A percentile compares a stretch with the other conserved stretches of the same genome.
Evolutionary conservation across 1,140 invertebrate genomes (phyloP).

Genomic region (Steinernema feltiae): DNA sequence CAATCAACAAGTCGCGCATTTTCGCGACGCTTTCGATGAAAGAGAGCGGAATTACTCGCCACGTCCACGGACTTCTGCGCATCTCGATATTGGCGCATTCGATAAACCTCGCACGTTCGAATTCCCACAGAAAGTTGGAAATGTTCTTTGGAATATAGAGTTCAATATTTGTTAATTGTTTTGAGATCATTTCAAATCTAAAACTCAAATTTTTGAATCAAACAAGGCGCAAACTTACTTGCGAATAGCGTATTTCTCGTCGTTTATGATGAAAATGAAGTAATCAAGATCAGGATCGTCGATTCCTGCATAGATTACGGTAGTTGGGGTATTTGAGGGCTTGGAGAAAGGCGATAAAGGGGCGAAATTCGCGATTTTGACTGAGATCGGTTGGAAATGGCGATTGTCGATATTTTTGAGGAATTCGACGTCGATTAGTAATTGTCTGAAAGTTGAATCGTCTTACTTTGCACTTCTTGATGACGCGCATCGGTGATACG

Average conservation of each 20-base stretch:
- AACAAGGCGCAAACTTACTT: not conserved
- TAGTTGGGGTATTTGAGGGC: no score
- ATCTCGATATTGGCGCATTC: slow-evolving; percentile 6
- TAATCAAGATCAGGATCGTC: not conserved
- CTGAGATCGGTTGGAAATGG: no score
- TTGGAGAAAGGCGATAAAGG: no score
- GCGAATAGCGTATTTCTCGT: not conserved
- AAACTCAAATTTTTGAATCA: not conserved
- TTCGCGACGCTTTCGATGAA: not conserved
- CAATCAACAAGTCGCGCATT: slow-evolving; percentile 8
- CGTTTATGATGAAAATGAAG: not conserved
- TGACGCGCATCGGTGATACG: no score
- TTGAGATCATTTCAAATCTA: not conserved
- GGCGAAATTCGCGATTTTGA: no score
- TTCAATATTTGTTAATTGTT: not conserved
- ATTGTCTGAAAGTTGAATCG: no score
- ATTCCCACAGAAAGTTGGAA: not conserved
- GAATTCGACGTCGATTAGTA: no score
- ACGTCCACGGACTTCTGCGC: not conserved
- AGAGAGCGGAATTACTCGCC: not conserved
- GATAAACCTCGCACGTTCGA: slow-evolving; percentile 11
- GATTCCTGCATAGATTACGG: no score
- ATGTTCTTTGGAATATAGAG: slow-evolving; percentile 8
- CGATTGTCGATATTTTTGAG: no score
- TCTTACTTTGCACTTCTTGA: no score